These are phyloP conservation scores for Raja brachyura DNA, from an alignment of 2,113 vertebrate species.

Conservation along the genomic window DNA sequence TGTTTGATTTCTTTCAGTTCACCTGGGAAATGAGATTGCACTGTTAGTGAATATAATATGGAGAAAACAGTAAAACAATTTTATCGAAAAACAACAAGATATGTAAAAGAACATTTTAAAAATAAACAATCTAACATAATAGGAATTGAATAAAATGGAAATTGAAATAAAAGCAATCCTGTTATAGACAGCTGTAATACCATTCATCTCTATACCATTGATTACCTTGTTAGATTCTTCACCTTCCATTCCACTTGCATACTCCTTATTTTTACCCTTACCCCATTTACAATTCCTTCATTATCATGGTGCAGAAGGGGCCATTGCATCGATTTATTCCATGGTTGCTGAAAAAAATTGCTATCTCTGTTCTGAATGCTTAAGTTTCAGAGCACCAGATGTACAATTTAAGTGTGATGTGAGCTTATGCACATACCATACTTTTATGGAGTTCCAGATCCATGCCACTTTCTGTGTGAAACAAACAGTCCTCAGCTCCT, in stretches of 20 bases:
- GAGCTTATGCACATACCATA: no score
- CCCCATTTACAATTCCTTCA: neutral
- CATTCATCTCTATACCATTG: neutral
- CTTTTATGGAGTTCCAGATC: no score
- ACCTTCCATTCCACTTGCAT: neutral
- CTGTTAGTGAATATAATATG: neutral
- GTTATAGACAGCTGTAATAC: neutral
- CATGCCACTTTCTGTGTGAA: no score
- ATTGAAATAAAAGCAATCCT: neutral
- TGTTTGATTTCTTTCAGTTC: constrained; percentile 87
- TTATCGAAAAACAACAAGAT: neutral
- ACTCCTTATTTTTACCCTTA: neutral
- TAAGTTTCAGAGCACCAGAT: no score
- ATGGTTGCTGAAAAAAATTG: no score
- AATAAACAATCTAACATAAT: no score
- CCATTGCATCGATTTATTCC: no score
- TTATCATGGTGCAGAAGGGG: neutral
- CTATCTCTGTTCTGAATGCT: no score
- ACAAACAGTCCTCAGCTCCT: no score
- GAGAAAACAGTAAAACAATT: neutral
- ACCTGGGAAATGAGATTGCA: constrained; percentile 51
- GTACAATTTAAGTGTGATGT: no score
- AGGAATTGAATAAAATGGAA: neutral
- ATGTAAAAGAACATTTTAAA: neutral
- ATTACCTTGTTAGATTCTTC: neutral